Base-by-base conservation (phyloP, 2,888 invertebrate genomes). In the Brenthis ino region DNA sequence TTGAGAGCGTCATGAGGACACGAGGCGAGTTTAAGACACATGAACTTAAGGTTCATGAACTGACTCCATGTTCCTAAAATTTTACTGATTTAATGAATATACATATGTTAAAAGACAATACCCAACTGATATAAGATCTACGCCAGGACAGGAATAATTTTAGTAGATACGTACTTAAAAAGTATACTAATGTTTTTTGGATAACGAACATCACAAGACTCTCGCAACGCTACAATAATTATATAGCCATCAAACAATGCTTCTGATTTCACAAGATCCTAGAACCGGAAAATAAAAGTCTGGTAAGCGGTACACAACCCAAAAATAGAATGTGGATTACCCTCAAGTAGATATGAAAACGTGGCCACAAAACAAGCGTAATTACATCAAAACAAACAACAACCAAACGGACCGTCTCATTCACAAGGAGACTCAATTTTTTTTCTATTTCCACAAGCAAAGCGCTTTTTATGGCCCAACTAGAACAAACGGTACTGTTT, bases 251-350 rank as follows among this genome's bases (percentile, higher is more conserved):
- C 60, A 60, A 60, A 60, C 60, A 60, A 60, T 60, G 50, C 60
- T 50, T 50, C 33, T 16, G 60, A 60, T 28, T 50, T 50, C 16
- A 60, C 60, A 33, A 60, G 13, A 24, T 50, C 60, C 60, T 50
- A n/a, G 60, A 60, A 11, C 60, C 50, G 60, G 60, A 60, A 60
- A 60, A 60, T 60, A 60, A 60, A 33, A 60, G 60, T 14, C 60
- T 50, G 50, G 60, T 60, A 60, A 60, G 60, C 60, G 48, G 50
- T 43, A 58, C 53, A 14, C 51, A 53, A 37, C 63, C 63, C 60
- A 82, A 86, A 89, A 83, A 85, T 81, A 85, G 85, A 87, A 85
- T 86, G 80, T 84, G 89, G 86, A 90, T 91, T 90, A 85, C 89
- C 85, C 90, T 91, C 86, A 84, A 91, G 83, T 81, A 83, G 87